Evolutionary conservation across 2,113 vertebrate genomes (phyloP).

Genomic region (Panthera tigris): DNA sequence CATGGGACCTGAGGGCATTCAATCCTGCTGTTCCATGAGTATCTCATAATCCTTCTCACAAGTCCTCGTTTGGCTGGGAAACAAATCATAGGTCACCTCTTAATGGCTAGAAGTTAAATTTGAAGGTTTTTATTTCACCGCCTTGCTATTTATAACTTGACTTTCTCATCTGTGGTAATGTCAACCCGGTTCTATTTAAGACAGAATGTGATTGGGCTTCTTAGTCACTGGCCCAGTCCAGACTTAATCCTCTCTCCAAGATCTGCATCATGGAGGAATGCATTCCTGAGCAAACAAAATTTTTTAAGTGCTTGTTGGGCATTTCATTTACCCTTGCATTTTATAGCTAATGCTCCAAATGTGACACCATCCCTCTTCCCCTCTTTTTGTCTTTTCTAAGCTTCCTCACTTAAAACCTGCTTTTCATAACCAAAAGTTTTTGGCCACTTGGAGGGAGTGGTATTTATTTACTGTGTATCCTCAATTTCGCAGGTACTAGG

Average conservation of each 20-base stretch:
- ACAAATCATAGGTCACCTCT: not conserved
- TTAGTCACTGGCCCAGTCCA: not conserved
- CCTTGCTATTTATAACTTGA: too few species aligned
- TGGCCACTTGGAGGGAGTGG: not conserved
- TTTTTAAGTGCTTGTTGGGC: not conserved
- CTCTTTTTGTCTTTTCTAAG: not conserved
- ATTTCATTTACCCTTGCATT: not conserved
- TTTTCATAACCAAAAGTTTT: not conserved
- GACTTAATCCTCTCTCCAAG: not conserved
- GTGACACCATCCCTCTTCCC: not conserved
- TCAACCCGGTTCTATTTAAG: not conserved
- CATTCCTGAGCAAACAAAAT: not conserved
- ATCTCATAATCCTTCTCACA: not conserved
- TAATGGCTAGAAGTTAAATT: not conserved
- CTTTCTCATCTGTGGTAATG: not conserved
- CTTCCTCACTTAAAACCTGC: not conserved
- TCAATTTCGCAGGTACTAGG: not conserved
- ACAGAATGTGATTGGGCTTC: not conserved
- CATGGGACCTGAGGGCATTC: not conserved
- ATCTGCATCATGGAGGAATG: not conserved
- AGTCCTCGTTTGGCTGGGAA: not conserved
- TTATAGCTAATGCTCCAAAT: not conserved
- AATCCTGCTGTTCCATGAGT: rapidly evolving
- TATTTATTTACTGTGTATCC: not conserved
- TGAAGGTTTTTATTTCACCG: not conserved